A percentile compares a stretch with the other conserved stretches of the same genome.
These are phyloP conservation scores for Jaculus jaculus DNA, from an alignment of 2,113 vertebrate genomes.

Conservation along the genomic window DNA sequence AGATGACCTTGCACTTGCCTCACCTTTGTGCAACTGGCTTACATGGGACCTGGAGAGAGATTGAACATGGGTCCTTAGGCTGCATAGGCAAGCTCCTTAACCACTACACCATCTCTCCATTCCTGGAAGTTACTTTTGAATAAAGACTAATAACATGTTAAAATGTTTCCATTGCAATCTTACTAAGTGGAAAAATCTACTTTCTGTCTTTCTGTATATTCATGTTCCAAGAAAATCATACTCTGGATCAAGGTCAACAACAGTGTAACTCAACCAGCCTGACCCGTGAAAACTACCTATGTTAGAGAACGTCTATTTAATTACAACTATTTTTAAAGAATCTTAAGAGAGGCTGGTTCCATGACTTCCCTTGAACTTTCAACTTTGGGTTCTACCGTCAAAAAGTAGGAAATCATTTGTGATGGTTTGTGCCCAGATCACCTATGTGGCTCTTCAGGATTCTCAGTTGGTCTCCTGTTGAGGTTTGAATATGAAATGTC, in stretches of 20 bases:
- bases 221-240: background rate
- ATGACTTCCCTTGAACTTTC: background rate
- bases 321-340: background rate
- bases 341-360: background rate
- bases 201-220: background rate
- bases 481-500: background rate
- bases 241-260: constrained; percentile 12
- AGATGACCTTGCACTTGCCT: too few species aligned
- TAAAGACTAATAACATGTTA: constrained; percentile 26
- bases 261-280: background rate
- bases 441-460: background rate
- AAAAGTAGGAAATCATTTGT: background rate
- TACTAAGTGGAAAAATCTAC: background rate
- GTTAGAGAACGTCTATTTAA: background rate
- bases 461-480: background rate
- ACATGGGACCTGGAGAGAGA: too few species aligned
- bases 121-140: background rate
- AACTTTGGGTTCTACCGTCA: background rate
- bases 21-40: too few species aligned
- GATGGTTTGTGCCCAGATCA: background rate
- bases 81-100: too few species aligned
- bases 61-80: too few species aligned
- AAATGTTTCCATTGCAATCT: constrained; percentile 26
- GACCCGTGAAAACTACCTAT: background rate
- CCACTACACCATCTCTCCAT: too few species aligned